Conservation (phyloP, 1,140 invertebrate species). For the Helicoverpa zea region DNA sequence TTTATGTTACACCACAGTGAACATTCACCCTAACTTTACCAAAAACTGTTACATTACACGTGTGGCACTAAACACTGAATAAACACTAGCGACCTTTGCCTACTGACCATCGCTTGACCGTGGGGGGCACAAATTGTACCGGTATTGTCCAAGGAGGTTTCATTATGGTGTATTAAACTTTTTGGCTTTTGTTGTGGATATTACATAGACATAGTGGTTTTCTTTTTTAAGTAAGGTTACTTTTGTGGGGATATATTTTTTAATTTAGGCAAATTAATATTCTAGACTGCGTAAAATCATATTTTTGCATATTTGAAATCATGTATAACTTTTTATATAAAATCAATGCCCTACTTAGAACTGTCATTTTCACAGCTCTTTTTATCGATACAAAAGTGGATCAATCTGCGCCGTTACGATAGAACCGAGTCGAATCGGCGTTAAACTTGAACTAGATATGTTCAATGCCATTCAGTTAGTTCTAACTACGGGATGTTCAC, state of each 20-base stretch:
- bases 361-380: neutral
- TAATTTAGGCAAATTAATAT: no score
- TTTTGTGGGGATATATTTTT: no score
- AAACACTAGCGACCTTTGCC: conserved; percentile 40
- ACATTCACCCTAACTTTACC: neutral
- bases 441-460: conserved; percentile 31
- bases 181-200: neutral
- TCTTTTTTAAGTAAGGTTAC: no score
- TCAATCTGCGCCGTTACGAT: conserved; percentile 13
- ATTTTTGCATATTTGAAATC: no score
- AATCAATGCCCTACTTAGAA: no score
- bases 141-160: conserved; percentile 1
- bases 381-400: neutral
- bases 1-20: conserved; percentile 19
- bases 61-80: neutral
- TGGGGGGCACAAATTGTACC: neutral
- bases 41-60: conserved; percentile 18
- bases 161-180: no score
- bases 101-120: conserved; percentile 8
- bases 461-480: conserved; percentile 3
- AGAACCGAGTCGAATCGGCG: neutral
- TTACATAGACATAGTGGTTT: neutral
- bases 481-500: neutral
- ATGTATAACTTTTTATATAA: no score
- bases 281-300: no score